Base-by-base conservation (phyloP, 2,113 vertebrate species). In the Malaclemys terrapin region DNA sequence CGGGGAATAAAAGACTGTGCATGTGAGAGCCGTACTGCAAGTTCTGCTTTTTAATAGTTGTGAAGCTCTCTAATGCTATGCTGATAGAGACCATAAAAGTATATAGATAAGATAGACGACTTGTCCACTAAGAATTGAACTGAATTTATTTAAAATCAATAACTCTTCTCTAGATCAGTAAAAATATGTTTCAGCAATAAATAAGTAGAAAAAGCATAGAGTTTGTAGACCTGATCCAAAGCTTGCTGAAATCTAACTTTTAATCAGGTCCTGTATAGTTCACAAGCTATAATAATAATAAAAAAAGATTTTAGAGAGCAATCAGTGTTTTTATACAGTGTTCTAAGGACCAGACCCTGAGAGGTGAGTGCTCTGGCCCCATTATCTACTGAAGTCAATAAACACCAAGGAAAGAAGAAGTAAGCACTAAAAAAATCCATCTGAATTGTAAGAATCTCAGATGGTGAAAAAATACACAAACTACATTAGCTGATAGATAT, bases 231-330 rank as follows among this genome's bases (percentile, higher is more conserved):
- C 13, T 13, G 78, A 50, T 82, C 84, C n/a, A 72, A 79, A 1
- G 27, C 27, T 42, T 19, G 38, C n/a, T 65, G 20, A 75, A 75
- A 10, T 75, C n/a, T 10, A 42, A 9, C n/a, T 25, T 4, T 45
- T 53, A 19, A 49, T 47, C 78, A 31, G 88, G 6, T 85, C 14
- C 16, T 10, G 8, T 29, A 24, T 16, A 3, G 81, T 90, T 88
- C 29, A 82, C 4, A 82, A 82, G 76, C 16, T 7, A 9, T 65
- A 31, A 4, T 84, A 38, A 45, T 45, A 45, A 45, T 0, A 0
- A 0, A 0, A 45, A 84, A 47, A 29, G 2, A 69, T 27, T 31
- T 52, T 52, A 82, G 82, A 85, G 56, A 24, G 9, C 6, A 42
- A 24, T 75, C 38, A 6, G 22, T 24, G 11, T 10, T 76, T 76